Conservation (phyloP, 2,888 invertebrate species). For the Dryocosmus kuriphilus region DNA sequence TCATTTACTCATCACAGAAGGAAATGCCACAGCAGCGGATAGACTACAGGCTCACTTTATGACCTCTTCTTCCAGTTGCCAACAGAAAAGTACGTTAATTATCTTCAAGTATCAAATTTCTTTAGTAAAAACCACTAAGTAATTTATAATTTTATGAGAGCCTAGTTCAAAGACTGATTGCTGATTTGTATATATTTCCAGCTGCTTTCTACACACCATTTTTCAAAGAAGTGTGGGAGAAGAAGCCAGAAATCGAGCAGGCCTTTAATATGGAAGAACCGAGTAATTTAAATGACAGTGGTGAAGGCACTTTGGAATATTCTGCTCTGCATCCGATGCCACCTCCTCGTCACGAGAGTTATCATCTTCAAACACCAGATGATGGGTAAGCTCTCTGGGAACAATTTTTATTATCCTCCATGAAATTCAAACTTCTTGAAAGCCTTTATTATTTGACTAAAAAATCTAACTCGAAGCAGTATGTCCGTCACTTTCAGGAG, state of each 20-base stretch:
- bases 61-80: constrained; percentile 91
- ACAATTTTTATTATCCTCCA: constrained; percentile 12
- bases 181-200: constrained; percentile 70
- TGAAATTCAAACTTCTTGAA: neutral
- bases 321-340: constrained; percentile 82
- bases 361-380: constrained; percentile 82
- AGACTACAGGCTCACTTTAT: constrained; percentile 94
- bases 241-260: constrained; percentile 96
- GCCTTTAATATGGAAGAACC: constrained; percentile 93
- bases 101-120: neutral
- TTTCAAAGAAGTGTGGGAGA: constrained; percentile 97
- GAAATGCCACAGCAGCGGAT: constrained; percentile 95
- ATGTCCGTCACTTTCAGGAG: constrained; percentile 78
- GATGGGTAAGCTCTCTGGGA: constrained; percentile 78
- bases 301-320: constrained; percentile 84
- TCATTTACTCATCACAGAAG: constrained; percentile 94
- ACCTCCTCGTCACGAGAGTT: constrained; percentile 89
- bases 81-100: constrained; percentile 87
- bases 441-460: constrained; percentile 41
- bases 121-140: neutral
- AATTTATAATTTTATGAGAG: neutral
- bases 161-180: neutral
- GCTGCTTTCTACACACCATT: constrained; percentile 97
- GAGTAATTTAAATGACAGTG: constrained; percentile 81
- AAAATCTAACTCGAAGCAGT: constrained; percentile 76